These are phyloP conservation scores for Lepisosteus osseus DNA, from an alignment of 2,113 vertebrate genomes.

Conservation along the genomic window DNA sequence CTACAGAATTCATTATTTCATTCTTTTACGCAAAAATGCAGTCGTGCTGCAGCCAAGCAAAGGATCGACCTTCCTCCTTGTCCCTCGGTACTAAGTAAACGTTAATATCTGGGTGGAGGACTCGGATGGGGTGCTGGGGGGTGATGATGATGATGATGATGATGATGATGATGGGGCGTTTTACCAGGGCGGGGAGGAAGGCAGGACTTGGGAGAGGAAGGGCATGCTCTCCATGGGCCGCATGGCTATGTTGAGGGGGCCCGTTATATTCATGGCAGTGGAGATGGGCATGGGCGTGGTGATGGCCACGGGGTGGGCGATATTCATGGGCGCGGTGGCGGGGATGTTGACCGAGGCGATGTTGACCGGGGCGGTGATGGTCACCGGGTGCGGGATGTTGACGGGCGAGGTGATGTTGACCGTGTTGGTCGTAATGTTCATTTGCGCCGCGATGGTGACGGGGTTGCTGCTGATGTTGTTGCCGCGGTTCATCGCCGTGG, in stretches of 20 bases:
- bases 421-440: constrained; percentile 96
- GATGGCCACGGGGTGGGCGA: constrained; percentile 92
- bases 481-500: constrained; percentile 54
- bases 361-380: constrained; percentile 93
- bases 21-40: constrained; percentile 32
- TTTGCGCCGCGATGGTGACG: constrained; percentile 90
- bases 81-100: constrained; percentile 10
- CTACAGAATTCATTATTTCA: constrained; percentile 43
- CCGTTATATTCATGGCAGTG: constrained; percentile 86
- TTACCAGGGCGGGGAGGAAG: constrained; percentile 94
- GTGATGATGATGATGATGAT: constrained; percentile 31
- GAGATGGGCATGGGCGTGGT: constrained; percentile 86
- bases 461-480: constrained; percentile 61
- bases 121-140: not conserved
- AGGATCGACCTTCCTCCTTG: not conserved
- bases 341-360: constrained; percentile 92
- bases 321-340: constrained; percentile 83
- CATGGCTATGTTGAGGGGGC: constrained; percentile 95
- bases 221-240: constrained; percentile 95
- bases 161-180: constrained; percentile 33
- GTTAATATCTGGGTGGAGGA: constrained; percentile 2
- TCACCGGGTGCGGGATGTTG: constrained; percentile 91
- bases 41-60: constrained; percentile 21
- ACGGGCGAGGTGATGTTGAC: constrained; percentile 90
- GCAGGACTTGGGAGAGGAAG: constrained; percentile 94